Percentiles rank a stretch among this genome's conserved stretches.
Evolutionary conservation across 1,140 invertebrate species (phyloP).

Genomic region (Drosophila bifasciata): DNA sequence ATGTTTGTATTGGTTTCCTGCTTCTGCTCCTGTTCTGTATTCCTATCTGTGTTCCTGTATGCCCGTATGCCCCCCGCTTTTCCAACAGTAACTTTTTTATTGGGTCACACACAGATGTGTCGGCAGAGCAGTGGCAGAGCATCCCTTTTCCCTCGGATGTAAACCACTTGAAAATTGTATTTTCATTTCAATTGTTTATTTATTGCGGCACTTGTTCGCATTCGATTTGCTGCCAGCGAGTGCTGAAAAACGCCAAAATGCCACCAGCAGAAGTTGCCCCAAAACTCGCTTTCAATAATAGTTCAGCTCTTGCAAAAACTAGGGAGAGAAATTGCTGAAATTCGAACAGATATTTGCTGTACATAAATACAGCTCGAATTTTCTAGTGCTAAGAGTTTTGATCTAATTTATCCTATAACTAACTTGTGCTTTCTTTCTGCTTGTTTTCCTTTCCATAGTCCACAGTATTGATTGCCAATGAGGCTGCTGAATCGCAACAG

Average conservation of each 20-base stretch:
- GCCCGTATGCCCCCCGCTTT: slow-evolving; percentile 11
- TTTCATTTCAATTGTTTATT: slow-evolving; percentile 83
- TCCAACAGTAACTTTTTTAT: slow-evolving; percentile 64
- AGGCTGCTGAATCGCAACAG: slow-evolving; percentile 74
- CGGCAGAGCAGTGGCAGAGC: slow-evolving; percentile 24
- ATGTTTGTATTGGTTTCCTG: slow-evolving; percentile 28
- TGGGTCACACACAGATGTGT: slow-evolving; percentile 54
- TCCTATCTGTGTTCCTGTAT: slow-evolving; percentile 21
- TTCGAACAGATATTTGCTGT: too few relatives aligned
- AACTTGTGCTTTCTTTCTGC: slow-evolving; percentile 10
- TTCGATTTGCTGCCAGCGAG: slow-evolving; percentile 72
- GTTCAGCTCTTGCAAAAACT: not conserved
- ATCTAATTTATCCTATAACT: slow-evolving; percentile 5
- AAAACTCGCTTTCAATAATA: slow-evolving; percentile 19
- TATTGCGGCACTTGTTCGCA: slow-evolving; percentile 81
- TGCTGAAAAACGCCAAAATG: slow-evolving; percentile 32
- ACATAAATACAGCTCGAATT: too few relatives aligned
- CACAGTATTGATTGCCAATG: slow-evolving; percentile 83
- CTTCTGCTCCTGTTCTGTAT: slow-evolving; percentile 4
- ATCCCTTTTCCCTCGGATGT: slow-evolving; percentile 52
- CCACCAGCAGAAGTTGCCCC: slow-evolving; percentile 20
- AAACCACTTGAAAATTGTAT: slow-evolving; percentile 83
- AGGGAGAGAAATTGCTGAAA: too few relatives aligned
- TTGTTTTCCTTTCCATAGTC: slow-evolving; percentile 57
- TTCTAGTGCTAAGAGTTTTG: too few relatives aligned